Evolutionary conservation across 1,140 invertebrate genomes (phyloP), one percentile per base, ranked within the genome.

Genomic region (Coenobita brevimanus): DNA sequence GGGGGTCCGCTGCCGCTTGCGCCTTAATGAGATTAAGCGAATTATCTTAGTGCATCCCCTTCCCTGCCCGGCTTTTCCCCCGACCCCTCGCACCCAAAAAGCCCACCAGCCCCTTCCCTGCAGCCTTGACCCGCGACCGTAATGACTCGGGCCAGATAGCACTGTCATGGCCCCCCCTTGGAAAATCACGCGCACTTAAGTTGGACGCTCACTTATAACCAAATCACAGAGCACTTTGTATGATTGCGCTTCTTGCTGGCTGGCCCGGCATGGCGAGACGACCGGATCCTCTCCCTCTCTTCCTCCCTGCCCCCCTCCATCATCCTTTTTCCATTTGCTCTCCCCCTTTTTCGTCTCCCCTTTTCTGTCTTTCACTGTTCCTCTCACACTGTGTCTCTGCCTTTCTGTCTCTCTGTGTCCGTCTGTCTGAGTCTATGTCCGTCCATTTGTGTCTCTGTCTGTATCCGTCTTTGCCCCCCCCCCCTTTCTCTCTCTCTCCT

Each of bases 201-300:
- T 60, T 57, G 43, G 36, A n/a, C 46, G 17, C 73, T 38, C 82
- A 85, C 82, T 85, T 85, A 85, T 76, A 78, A 85, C 71, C 73
- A 78, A 85, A 85, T 85, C 82, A 85, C 71, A 78, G 71, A 85
- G 82, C 82, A 85, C 82, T 85, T 85, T 85, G 82, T 76, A 85
- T 76, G 82, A 85, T 85, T 85, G 71, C 82, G 17, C 50, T 64
- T 64, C 82, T 41, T 75, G 27, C 33, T n/a, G 8, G 38, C 24
- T 6, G 6, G n/a, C 62, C n/a, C 30, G n/a, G n/a, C n/a, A 6
- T 24, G n/a, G n/a, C n/a, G n/a, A n/a, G n/a, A n/a, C n/a, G n/a
- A n/a, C n/a, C n/a, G n/a, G n/a, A n/a, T n/a, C n/a, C n/a, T n/a
- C n/a, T n/a, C 67, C 36, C 27, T 3, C 8, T 3, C 71, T 13